A percentile compares a stretch with the other conserved stretches of the same genome.
phyloP scores from a whole-genome alignment of 2,113 vertebrate genomes.

The Rhipidura dahli region DNA sequence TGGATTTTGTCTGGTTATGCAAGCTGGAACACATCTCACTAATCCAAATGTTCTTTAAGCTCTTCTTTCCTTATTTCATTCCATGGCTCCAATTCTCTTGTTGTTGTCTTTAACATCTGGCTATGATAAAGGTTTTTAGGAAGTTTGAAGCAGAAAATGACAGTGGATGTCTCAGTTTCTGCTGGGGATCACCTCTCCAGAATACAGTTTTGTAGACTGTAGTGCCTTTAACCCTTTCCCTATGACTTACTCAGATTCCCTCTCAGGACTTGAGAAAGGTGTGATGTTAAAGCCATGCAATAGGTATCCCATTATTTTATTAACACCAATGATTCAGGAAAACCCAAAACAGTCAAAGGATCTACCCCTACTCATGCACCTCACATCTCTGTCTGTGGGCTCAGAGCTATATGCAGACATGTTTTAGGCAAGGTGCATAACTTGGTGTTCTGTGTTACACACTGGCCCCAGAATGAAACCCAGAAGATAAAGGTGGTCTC shows the following conservation, averaged over 20 bases:
- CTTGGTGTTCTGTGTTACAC: neutral
- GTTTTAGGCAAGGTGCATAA: neutral
- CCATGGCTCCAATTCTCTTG: neutral
- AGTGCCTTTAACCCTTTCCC: neutral
- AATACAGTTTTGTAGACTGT: neutral
- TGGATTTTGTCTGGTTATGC: neutral
- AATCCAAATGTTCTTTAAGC: conserved; percentile 9
- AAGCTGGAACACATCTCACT: neutral
- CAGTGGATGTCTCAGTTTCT: neutral
- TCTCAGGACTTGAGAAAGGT: neutral
- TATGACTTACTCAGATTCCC: neutral
- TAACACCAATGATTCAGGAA: neutral
- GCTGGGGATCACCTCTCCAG: neutral
- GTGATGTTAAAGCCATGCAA: accelerated
- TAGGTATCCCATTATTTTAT: neutral
- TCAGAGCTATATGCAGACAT: neutral
- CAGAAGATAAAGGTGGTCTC: neutral
- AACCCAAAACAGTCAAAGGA: neutral
- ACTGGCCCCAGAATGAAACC: neutral
- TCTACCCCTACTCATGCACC: neutral
- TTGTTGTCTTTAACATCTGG: neutral
- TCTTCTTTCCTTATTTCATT: neutral
- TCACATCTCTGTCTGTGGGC: neutral
- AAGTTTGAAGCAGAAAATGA: neutral
- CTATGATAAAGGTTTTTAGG: neutral